A percentile compares a stretch with the other conserved stretches of the same genome.
phyloP scores from a whole-genome alignment of 1,140 invertebrate species.

The Cotesia glomerata region DNA sequence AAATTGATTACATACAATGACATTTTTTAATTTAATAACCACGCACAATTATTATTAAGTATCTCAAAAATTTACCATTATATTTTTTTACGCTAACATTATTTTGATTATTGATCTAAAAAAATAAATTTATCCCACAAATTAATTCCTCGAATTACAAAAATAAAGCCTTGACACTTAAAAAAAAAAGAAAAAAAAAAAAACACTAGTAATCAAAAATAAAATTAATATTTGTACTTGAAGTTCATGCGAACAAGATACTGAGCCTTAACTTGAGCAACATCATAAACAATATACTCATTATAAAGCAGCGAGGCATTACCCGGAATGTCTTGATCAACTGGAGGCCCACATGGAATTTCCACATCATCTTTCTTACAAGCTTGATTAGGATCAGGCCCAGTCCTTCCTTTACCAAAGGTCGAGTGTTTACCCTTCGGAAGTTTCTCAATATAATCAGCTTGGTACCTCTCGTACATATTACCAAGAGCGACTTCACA shows the following conservation, averaged over 20 bases:
- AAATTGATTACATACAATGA: too few species aligned
- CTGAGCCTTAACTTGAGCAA: conserved; percentile 84
- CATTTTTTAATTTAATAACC: too few species aligned
- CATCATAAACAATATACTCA: conserved; percentile 92
- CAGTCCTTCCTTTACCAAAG: conserved; percentile 79
- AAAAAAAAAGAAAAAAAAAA: too few species aligned
- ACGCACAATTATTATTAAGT: too few species aligned
- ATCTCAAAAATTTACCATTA: too few species aligned
- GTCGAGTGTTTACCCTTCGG: conserved; percentile 81
- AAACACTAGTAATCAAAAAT: too few species aligned
- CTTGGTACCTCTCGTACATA: conserved; percentile 78
- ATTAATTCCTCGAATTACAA: too few species aligned
- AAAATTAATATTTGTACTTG: conserved; percentile 66
- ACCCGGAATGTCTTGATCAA: conserved; percentile 50
- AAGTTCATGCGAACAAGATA: conserved; percentile 84
- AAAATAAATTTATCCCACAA: too few species aligned
- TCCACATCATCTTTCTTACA: conserved; percentile 66
- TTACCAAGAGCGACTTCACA: conserved; percentile 96
- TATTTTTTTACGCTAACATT: too few species aligned
- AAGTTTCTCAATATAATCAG: conserved; percentile 80
- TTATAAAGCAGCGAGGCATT: conserved; percentile 78
- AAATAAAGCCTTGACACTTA: too few species aligned
- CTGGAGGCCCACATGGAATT: conserved; percentile 75
- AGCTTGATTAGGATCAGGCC: conserved; percentile 68
- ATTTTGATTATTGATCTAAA: too few species aligned